phyloP scores from a whole-genome alignment of 2,113 vertebrate genomes.

The Zosterops hypoxanthus region DNA sequence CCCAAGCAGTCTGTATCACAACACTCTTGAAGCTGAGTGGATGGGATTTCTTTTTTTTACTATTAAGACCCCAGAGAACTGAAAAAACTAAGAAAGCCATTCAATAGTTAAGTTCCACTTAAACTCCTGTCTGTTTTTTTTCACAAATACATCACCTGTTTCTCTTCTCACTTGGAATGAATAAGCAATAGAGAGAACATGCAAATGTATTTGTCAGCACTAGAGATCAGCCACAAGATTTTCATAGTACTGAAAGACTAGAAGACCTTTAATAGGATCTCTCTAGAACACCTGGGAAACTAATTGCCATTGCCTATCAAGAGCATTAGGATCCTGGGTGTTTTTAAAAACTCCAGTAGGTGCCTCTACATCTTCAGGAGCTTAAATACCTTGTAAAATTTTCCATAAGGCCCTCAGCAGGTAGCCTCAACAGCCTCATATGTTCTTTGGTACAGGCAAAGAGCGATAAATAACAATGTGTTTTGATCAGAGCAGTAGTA shows the following conservation, averaged over 20 bases:
- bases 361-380: not conserved
- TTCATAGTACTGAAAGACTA: not conserved
- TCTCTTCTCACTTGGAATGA: not conserved
- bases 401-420: conserved; percentile 10
- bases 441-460: not conserved
- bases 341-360: not conserved
- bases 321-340: not conserved
- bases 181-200: not conserved
- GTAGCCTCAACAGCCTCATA: not conserved
- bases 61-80: not conserved
- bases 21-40: not conserved
- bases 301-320: not conserved
- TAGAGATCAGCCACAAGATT: not conserved
- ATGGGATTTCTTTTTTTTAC: not conserved
- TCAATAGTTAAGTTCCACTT: not conserved
- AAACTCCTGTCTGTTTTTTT: not conserved
- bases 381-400: not conserved
- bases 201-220: not conserved
- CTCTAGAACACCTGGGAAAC: not conserved
- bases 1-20: not conserved
- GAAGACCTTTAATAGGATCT: not conserved
- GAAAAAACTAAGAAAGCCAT: not conserved
- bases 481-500: not conserved
- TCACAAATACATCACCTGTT: not conserved
- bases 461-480: not conserved